Conservation (phyloP, 2,797 vertebrate species). For the Urophycis tenuis region DNA sequence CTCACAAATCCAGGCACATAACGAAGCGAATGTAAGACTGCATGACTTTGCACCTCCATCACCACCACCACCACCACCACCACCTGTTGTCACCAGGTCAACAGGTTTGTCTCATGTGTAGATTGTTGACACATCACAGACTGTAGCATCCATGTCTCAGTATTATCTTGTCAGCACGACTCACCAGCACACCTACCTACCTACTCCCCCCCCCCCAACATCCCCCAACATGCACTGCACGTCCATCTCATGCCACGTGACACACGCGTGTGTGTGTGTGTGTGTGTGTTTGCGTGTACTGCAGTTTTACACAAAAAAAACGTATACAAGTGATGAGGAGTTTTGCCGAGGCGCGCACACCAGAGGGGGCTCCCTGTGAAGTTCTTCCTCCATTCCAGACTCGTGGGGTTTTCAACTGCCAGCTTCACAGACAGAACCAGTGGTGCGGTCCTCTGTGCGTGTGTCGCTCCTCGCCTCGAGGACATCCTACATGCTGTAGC, state of each 20-base stretch:
- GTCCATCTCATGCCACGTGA: slow-evolving; percentile 12
- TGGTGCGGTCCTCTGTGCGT: slow-evolving; percentile 12
- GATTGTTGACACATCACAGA: slow-evolving; percentile 69
- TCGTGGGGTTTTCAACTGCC: slow-evolving; percentile 29
- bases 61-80: slow-evolving; percentile 4
- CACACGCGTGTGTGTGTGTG: too few relatives aligned
- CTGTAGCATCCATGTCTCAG: slow-evolving; percentile 59
- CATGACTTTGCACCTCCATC: slow-evolving; percentile 69
- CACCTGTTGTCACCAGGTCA: slow-evolving; percentile 36
- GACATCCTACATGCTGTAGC: slow-evolving; percentile 56
- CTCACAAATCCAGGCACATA: slow-evolving; percentile 50
- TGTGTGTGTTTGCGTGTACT: slow-evolving; percentile 28
- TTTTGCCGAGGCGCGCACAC: slow-evolving; percentile 41
- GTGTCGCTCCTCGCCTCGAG: slow-evolving; percentile 35
- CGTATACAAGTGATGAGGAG: slow-evolving; percentile 26
- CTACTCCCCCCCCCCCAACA: slow-evolving; percentile 9
- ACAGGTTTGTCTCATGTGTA: slow-evolving; percentile 45
- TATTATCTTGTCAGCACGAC: slow-evolving; percentile 7
- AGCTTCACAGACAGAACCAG: slow-evolving; percentile 21
- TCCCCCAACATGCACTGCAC: not conserved
- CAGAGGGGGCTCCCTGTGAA: slow-evolving; percentile 52
- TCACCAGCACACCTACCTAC: slow-evolving; percentile 15
- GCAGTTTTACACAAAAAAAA: slow-evolving; percentile 43
- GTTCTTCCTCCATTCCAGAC: slow-evolving; percentile 22
- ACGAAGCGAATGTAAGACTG: slow-evolving; percentile 64